Percentiles rank a stretch among this genome's conserved stretches.
phyloP scores from a whole-genome alignment of 2,888 invertebrate genomes.

The Papilio elwesi region DNA sequence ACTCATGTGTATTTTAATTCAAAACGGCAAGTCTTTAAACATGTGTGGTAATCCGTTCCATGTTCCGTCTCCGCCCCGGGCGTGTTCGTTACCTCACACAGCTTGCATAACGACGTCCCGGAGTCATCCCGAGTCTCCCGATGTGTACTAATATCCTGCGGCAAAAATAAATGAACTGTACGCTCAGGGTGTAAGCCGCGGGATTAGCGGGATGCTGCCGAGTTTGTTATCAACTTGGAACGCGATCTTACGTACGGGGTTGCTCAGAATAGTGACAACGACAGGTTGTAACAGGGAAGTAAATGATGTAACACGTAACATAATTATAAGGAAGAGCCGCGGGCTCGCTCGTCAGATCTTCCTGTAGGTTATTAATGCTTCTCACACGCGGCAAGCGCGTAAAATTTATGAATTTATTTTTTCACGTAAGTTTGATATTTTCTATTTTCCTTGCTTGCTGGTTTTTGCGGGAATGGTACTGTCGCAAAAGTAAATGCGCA shows the following conservation, averaged over 20 bases:
- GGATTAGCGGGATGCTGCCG: neutral
- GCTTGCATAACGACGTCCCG: neutral
- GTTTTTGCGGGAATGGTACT: too few species aligned
- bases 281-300: constrained; percentile 4
- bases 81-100: neutral
- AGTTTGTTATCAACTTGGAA: too few species aligned
- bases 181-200: constrained; percentile 1
- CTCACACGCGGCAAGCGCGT: neutral
- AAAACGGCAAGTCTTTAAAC: too few species aligned
- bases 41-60: too few species aligned
- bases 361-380: neutral
- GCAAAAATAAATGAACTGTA: constrained; percentile 5
- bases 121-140: neutral
- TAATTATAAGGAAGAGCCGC: constrained; percentile 16
- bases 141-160: neutral
- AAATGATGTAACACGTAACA: constrained; percentile 7
- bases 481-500: too few species aligned
- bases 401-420: neutral
- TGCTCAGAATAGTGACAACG: neutral
- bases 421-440: too few species aligned
- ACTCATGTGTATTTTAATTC: too few species aligned
- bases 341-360: neutral
- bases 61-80: too few species aligned
- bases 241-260: neutral
- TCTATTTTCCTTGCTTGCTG: too few species aligned